Percentiles rank a stretch among this genome's conserved stretches.
phyloP scores from a whole-genome alignment of 2,888 invertebrate genomes.

The Ennomos quercinarius region DNA sequence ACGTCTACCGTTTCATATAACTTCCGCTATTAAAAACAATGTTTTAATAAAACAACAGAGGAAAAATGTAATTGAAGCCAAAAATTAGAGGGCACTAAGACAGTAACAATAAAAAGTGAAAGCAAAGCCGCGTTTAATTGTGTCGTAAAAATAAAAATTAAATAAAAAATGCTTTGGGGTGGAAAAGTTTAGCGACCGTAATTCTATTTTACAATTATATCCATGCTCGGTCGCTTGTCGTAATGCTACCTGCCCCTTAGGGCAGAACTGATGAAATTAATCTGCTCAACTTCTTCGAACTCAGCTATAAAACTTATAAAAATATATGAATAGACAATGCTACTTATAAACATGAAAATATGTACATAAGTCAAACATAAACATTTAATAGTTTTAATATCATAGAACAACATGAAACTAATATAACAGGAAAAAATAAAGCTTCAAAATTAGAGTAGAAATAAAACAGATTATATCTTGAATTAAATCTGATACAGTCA shows the following conservation, averaged over 20 bases:
- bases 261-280: slow-evolving; percentile 45
- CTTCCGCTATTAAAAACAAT: slow-evolving; percentile 75
- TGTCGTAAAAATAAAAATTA: slow-evolving; percentile 85
- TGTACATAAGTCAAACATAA: neutral
- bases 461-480: slow-evolving; percentile 47
- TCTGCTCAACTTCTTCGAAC: neutral
- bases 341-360: no score
- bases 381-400: slow-evolving; percentile 3
- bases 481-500: slow-evolving; percentile 46
- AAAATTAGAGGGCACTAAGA: slow-evolving; percentile 83
- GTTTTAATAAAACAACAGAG: slow-evolving; percentile 76
- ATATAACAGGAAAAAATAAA: slow-evolving; percentile 33
- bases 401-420: slow-evolving; percentile 11
- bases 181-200: slow-evolving; percentile 78
- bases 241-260: slow-evolving; percentile 70
- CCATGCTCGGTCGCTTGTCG: slow-evolving; percentile 65
- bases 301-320: neutral
- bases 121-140: slow-evolving; percentile 84
- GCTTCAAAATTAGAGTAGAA: slow-evolving; percentile 38
- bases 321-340: no score
- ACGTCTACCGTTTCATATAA: slow-evolving; percentile 42
- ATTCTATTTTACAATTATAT: slow-evolving; percentile 78
- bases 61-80: slow-evolving; percentile 80
- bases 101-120: slow-evolving; percentile 84
- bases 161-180: slow-evolving; percentile 81